Conservation (phyloP, 92 coral and sea anemone genomes). For the Virgularia gustaviana region DNA sequence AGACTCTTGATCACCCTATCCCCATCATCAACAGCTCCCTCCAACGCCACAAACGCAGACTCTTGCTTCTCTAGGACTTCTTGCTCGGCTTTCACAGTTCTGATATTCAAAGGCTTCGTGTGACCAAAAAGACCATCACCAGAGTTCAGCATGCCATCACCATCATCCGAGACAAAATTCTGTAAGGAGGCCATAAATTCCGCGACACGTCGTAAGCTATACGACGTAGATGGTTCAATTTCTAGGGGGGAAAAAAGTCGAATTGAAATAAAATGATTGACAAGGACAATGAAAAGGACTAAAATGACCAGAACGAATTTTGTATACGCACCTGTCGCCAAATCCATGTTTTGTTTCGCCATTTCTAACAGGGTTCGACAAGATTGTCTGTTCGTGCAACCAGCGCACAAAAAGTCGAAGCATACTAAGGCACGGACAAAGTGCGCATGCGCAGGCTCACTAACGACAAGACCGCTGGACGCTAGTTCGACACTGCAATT, state of each 20-base stretch:
- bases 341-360: constrained; percentile 62
- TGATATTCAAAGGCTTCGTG: constrained; percentile 53
- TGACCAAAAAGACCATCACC: constrained; percentile 61
- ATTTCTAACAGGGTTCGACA: constrained; percentile 73
- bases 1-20: constrained; percentile 58
- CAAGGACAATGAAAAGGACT: too few relatives aligned
- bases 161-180: constrained; percentile 1
- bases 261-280: background rate
- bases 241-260: background rate
- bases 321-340: constrained; percentile 18
- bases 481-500: constrained; percentile 61
- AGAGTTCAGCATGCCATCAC: constrained; percentile 41
- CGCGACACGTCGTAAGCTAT: constrained; percentile 15
- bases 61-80: constrained; percentile 51
- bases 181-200: constrained; percentile 2
- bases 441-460: constrained; percentile 62
- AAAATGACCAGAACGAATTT: background rate
- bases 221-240: constrained; percentile 25
- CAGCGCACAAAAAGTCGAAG: constrained; percentile 77
- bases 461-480: constrained; percentile 55
- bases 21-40: constrained; percentile 79
- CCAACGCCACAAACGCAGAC: constrained; percentile 58
- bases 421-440: constrained; percentile 80
- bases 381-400: constrained; percentile 57
- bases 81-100: constrained; percentile 53